Evolutionary conservation across 2,797 vertebrate species (phyloP), one percentile per base, ranked within the genome.

Genomic region (Limosa lapponica): DNA sequence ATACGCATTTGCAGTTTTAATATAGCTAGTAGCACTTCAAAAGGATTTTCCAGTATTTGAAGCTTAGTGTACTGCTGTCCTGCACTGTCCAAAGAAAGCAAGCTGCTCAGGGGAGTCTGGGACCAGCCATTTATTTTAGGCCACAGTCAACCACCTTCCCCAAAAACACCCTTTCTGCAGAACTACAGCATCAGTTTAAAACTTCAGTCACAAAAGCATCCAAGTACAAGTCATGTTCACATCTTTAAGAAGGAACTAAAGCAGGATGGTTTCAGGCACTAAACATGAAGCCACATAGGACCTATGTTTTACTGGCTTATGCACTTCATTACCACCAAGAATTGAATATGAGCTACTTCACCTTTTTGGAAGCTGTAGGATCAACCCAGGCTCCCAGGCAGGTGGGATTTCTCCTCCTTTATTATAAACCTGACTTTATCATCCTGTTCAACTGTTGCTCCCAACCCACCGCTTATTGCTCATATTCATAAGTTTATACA

Each of bases 101-200:
- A 90, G 61, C 83, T 96, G 89, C 84, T 92, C 71, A 2, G 2
- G 62, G 83, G 78, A 93, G 32, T 49, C 59, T 89, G 81, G 48
- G 77, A 94, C 70, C 73, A 93, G 18, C 8, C 30, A 48, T 77
- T 95, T 73, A 66, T 84, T 94, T 92, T 48, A 93, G 66, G 66
- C 43, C 70, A 84, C 46, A 73, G 41, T 22, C 54, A 88, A 54
- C 34, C 25, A 62, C 37, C 59, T 81, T 57, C 36, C 39, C 34
- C 57, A 36, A 78, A 84, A 93, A 17, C 61, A 74, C 5, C 6
- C 28, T 41, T 74, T 59, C 78, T 44, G 32, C 13, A 64, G 25
- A 69, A 34, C 27, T 59, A 62, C 0, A 73, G 54, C 22, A 55
- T 61, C 51, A 17, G 8, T 62, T 89, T 55, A 73, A 72, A 89